Conservation (phyloP, 2,888 invertebrate species). For the Drosophila paucipuncta region DNA sequence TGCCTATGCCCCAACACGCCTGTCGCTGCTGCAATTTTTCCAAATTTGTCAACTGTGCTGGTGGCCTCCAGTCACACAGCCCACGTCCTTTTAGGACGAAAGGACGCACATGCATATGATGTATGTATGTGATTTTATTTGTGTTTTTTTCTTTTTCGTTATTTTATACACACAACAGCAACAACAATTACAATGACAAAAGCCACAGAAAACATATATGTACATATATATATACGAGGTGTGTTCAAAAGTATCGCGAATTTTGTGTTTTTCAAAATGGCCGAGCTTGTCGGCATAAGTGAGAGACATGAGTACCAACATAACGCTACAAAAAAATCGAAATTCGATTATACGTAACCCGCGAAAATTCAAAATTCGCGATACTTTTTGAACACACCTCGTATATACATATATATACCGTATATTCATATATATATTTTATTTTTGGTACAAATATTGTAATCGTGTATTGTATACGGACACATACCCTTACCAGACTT, state of each 20-base stretch:
- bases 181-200: constrained; percentile 37
- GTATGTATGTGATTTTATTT: constrained; percentile 57
- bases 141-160: constrained; percentile 2
- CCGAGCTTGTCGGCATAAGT: too few species aligned
- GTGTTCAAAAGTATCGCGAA: too few species aligned
- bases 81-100: constrained; percentile 17
- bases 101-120: constrained; percentile 63
- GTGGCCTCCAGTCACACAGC: constrained; percentile 15
- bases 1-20: constrained; percentile 6
- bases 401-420: not conserved
- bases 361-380: too few species aligned
- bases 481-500: not conserved
- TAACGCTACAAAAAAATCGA: too few species aligned
- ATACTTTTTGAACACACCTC: too few species aligned
- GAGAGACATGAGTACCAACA: too few species aligned
- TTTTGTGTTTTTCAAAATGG: too few species aligned
- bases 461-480: not conserved
- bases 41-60: constrained; percentile 75
- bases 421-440: not conserved
- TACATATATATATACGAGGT: not conserved
- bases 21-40: constrained; percentile 69
- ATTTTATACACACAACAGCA: constrained; percentile 14
- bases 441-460: constrained; percentile 1
- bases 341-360: too few species aligned
- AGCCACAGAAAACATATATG: constrained; percentile 32